Percentiles rank a stretch among this genome's conserved stretches.
Conservation (phyloP, 2,797 vertebrate genomes). For the Pelodytes ibericus region DNA sequence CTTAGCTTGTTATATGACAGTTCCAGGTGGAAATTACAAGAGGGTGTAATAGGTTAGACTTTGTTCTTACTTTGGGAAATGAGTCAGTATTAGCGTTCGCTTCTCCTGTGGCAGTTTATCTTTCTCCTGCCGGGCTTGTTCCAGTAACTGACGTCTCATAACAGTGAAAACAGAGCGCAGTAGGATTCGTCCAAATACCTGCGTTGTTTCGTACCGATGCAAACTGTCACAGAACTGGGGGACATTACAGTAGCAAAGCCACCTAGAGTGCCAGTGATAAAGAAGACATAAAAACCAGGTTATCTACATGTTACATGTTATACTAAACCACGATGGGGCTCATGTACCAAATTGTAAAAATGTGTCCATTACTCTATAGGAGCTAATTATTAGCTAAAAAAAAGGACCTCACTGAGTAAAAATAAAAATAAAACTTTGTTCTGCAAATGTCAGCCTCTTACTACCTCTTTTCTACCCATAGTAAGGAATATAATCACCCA, state of each 20-base stretch:
- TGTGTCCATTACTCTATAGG: too few species aligned
- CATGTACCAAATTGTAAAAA: too few species aligned
- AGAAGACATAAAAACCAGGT: neutral
- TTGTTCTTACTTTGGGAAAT: conserved; percentile 93
- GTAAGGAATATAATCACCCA: too few species aligned
- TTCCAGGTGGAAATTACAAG: too few species aligned
- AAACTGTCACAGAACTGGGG: conserved; percentile 98
- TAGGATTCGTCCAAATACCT: conserved; percentile 93
- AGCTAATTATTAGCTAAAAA: too few species aligned
- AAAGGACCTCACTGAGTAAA: too few species aligned
- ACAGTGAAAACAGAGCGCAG: conserved; percentile 95
- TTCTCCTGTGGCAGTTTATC: conserved; percentile 97
- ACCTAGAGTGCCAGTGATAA: conserved; percentile 71
- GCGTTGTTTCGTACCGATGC: conserved; percentile 93
- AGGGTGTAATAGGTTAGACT: neutral
- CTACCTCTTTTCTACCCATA: too few species aligned
- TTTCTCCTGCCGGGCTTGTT: conserved; percentile 96
- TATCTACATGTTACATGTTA: too few species aligned
- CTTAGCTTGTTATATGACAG: too few species aligned
- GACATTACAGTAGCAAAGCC: conserved; percentile 98
- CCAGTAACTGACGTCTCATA: conserved; percentile 94
- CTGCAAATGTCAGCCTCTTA: too few species aligned
- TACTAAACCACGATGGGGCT: too few species aligned
- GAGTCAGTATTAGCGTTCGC: conserved; percentile 95
- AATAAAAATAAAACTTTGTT: too few species aligned